Base-by-base conservation (phyloP, 2,888 invertebrate genomes). In the Monopis laevigella region DNA sequence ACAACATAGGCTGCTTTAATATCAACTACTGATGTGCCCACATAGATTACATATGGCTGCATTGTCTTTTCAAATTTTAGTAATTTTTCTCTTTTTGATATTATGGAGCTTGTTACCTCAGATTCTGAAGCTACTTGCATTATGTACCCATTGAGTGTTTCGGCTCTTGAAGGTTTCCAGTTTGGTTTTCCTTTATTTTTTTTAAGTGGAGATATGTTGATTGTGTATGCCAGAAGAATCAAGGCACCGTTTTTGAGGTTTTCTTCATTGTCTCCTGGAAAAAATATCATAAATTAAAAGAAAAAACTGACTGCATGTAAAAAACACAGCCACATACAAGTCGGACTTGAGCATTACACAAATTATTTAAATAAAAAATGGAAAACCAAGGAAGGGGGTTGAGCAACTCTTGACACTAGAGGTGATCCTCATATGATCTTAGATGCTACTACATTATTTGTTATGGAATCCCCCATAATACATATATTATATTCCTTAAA, bases 11-110 rank as follows among this genome's bases (percentile, higher is more conserved):
- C 2, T 7, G n/a, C 4, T 4, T 2, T 11, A 5, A 39, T 39
- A 3, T 39, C 14, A 26, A 2, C 26, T 2, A 39, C 2, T 2
- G 39, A 12, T n/a, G 39, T 16, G 13, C 39, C 39, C 6, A 39
- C 26, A 21, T 12, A 6, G 8, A 39, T 21, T 12, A 39, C 12
- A 39, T n/a, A 39, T 3, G 39, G 39, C 26, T 39, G 39, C 3
- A 39, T 14, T 3, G 32, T 32, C 10, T 13, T 11, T 6, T 16
- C 12, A 12, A 14, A 13, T 5, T 32, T 13, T 12, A 10, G 3
- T 6, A 32, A 32, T 14, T 32, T 32, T 6, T 3, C 10, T 11
- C 32, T 11, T 12, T 16, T 11, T 4, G 13, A 3, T 13, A 10
- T 3, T 3, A 32, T 3, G 4, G 7, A 10, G 11, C 5, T 4